Evolutionary conservation across 2,113 vertebrate genomes (phyloP).

Genomic region (Actinemys pallida): DNA sequence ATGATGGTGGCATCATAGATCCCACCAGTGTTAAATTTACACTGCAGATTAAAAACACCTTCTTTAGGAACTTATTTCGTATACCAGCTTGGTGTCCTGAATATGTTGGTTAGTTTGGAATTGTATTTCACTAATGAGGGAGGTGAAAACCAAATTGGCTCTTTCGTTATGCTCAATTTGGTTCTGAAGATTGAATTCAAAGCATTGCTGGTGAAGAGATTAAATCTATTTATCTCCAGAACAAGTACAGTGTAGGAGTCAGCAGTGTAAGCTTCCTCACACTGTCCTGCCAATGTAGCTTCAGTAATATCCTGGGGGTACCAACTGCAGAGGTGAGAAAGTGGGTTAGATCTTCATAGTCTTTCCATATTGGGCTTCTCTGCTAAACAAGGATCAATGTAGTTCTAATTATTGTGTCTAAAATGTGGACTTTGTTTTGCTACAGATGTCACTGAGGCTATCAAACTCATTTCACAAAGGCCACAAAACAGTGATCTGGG

Average conservation of each 20-base stretch:
- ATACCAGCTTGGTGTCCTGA: no score
- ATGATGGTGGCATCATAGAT: no score
- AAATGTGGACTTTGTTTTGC: background rate
- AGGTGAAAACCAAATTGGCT: no score
- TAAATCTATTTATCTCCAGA: background rate
- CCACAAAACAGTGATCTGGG: rapidly evolving
- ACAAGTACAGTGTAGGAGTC: background rate
- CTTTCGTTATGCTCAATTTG: no score
- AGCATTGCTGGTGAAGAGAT: background rate
- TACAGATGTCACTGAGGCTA: background rate
- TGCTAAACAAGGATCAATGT: background rate
- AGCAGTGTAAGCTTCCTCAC: background rate
- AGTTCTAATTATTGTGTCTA: background rate
- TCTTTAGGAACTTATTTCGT: no score
- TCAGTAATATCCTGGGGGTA: background rate
- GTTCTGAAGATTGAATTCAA: background rate
- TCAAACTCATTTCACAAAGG: rapidly evolving
- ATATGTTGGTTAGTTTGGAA: no score
- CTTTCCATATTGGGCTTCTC: background rate
- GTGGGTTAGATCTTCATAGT: background rate
- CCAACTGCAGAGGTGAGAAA: no score
- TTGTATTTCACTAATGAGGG: no score
- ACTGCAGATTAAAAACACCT: no score
- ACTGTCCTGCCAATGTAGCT: background rate
- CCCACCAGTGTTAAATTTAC: no score